Evolutionary conservation across 2,113 vertebrate species (phyloP).

Genomic region (Gnathochromis pfefferi): DNA sequence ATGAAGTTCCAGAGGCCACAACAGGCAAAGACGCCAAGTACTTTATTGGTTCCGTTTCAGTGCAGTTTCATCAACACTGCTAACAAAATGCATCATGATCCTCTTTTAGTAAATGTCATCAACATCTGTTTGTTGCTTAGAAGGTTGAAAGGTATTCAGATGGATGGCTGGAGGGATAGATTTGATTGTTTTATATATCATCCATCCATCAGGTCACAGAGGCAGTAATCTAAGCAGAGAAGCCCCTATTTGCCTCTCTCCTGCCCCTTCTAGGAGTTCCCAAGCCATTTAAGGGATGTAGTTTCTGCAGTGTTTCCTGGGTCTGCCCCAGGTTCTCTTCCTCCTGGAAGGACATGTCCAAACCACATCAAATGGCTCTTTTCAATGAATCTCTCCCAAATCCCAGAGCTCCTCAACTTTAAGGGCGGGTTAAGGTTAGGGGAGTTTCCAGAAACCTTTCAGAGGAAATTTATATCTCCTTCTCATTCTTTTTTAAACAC

Average conservation of each 20-base stretch:
- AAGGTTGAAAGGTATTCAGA: neutral
- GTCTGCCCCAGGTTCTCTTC: neutral
- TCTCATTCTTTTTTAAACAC: fast-evolving
- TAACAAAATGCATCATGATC: neutral
- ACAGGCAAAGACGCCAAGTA: neutral
- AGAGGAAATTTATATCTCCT: neutral
- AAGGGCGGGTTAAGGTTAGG: neutral
- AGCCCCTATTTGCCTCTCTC: fast-evolving
- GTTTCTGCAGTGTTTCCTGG: neutral
- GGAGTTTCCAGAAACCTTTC: neutral
- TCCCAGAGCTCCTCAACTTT: neutral
- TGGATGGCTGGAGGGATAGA: neutral
- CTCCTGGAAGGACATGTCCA: fast-evolving
- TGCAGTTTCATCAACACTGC: neutral
- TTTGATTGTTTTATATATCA: neutral
- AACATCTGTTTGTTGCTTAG: neutral
- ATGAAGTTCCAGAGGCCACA: neutral
- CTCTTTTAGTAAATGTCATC: neutral
- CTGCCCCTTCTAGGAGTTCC: fast-evolving
- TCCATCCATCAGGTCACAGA: neutral
- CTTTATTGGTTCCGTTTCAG: fast-evolving
- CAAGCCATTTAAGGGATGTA: fast-evolving
- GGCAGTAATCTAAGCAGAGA: neutral
- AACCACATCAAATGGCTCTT: neutral
- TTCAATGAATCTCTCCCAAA: neutral